Evolutionary conservation across 92 coral and sea anemone genomes (phyloP), one percentile per base, ranked within the genome.

Genomic region (Epizoanthus scotinus): DNA sequence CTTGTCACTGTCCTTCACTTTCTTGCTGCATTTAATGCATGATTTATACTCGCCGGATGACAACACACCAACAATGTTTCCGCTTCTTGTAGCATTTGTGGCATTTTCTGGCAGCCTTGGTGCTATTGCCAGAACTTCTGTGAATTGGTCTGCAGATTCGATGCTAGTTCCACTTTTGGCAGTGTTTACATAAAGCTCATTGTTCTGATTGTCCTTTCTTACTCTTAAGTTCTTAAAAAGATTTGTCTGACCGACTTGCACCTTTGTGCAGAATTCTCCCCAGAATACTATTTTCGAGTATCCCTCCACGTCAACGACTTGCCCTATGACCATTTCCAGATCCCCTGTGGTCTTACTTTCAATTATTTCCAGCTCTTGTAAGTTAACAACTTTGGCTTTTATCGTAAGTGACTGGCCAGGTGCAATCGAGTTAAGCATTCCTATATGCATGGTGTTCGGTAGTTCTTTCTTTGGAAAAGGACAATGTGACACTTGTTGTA

Each of bases 81-180:
- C 6, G 63, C 63, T 57, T 57, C 63, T n/a, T 57, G 63, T 57
- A 57, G 63, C 63, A 57, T 57, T 57, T 57, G 63, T 57, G 63
- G 63, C 63, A 6, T 57, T 57, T 57, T 57, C 63, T 57, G 63
- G 63, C 63, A 57, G 63, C 6, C 63, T 57, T 15, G 63, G 63
- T 57, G 25, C 63, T 55, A 55, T 55, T 17, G 61, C 61, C 61
- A 55, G 61, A 55, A 55, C 61, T 55, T 55, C 61, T 55, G 61
- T 55, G 21, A 15, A 55, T 55, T 55, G 61, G 61, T 55, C 19
- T 13, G 0, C 61, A 55, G 61, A 55, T 55, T 55, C 61, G 61
- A 55, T 55, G 61, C 24, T 13, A 9, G 61, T 55, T 55, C 61
- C 61, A 55, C 61, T 55, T 55, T 55, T 55, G 12, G 21, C 61